These are phyloP conservation scores for Campoletis raptor DNA, from an alignment of 2,888 invertebrate species.

Conservation along the genomic window DNA sequence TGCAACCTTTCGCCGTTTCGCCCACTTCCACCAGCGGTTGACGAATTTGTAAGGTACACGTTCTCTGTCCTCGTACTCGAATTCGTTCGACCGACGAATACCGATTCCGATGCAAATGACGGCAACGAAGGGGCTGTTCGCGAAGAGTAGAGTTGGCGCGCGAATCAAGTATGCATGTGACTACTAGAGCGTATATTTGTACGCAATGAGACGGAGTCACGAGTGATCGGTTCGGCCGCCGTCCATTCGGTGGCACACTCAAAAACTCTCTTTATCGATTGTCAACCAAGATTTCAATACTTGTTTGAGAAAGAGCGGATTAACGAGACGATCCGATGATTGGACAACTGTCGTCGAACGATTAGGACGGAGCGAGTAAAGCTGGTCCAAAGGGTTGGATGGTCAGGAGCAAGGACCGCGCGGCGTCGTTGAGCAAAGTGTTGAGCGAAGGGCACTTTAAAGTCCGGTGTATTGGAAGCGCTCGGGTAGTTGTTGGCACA, in stretches of 20 bases:
- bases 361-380: not conserved
- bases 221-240: too few species aligned
- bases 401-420: not conserved
- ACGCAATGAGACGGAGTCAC: not conserved
- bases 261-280: not conserved
- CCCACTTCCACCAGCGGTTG: not conserved
- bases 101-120: conserved; percentile 57
- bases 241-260: too few species aligned
- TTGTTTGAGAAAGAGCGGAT: not conserved
- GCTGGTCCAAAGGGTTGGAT: not conserved
- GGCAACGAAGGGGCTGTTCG: conserved; percentile 45
- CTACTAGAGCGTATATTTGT: conserved; percentile 16
- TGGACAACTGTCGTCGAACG: not conserved
- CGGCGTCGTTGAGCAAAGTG: conserved; percentile 8
- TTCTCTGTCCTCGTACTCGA: conserved; percentile 24
- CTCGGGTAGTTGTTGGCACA: conserved; percentile 1
- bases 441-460: not conserved
- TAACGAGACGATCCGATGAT: not conserved
- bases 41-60: conserved; percentile 37
- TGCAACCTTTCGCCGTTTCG: too few species aligned
- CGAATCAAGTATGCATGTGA: conserved; percentile 47
- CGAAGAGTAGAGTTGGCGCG: conserved; percentile 19
- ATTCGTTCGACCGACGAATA: conserved; percentile 39
- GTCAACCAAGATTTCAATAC: not conserved
- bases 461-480: not conserved